phyloP scores from a whole-genome alignment of 2,113 vertebrate genomes.

The Callipepla californica region DNA sequence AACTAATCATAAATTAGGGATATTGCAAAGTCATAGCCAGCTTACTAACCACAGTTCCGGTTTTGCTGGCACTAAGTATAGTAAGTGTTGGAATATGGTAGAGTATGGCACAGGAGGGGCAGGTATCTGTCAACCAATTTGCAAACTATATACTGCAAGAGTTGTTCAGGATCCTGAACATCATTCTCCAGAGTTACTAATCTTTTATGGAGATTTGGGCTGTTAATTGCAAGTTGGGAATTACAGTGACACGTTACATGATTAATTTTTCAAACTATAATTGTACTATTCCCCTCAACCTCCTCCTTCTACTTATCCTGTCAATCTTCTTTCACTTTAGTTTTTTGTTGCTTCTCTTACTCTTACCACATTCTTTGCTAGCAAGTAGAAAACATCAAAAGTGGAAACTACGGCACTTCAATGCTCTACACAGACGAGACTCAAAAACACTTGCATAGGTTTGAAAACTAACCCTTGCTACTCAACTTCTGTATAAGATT shows the following conservation, averaged over 20 bases:
- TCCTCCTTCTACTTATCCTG: background rate
- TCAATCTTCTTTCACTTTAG: slow-evolving; percentile 31
- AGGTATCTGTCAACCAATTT: background rate
- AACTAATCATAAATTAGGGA: background rate
- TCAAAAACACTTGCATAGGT: accelerated
- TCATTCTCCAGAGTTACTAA: background rate
- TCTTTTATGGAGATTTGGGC: background rate
- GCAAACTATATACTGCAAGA: background rate
- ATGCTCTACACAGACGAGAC: background rate
- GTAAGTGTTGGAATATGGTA: background rate
- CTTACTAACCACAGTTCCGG: background rate
- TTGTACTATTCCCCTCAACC: background rate
- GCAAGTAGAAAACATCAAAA: background rate
- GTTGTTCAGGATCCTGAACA: background rate
- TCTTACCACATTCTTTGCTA: background rate
- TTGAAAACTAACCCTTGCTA: background rate
- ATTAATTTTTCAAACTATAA: slow-evolving; percentile 43
- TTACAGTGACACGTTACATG: slow-evolving; percentile 4
- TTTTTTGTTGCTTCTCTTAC: slow-evolving; percentile 15
- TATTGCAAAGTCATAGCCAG: background rate
- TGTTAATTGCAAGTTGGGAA: slow-evolving; percentile 40
- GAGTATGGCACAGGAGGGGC: background rate
- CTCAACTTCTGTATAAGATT: background rate
- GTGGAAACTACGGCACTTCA: background rate
- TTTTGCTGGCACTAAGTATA: background rate